Percentiles rank a stretch among this genome's conserved stretches.
phyloP scores from a whole-genome alignment of 2,888 invertebrate species.

The Teleiodes luculella region DNA sequence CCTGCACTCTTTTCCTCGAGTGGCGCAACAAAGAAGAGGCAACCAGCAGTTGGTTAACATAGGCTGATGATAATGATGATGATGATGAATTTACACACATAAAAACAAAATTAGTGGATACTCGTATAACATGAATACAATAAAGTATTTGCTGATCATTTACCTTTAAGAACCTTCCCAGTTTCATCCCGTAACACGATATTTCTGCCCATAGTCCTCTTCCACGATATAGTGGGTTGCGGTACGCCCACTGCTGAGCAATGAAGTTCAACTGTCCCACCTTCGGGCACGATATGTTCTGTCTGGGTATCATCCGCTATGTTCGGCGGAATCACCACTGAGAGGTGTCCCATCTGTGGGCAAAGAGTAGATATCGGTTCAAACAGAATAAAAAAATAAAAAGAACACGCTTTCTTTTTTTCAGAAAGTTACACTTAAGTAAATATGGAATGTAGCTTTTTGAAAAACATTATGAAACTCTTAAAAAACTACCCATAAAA shows the following conservation, averaged over 20 bases:
- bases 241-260: conserved; percentile 91
- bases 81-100: too few species aligned
- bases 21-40: too few species aligned
- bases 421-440: too few species aligned
- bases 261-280: conserved; percentile 85
- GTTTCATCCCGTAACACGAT: conserved; percentile 85
- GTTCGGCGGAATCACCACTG: conserved; percentile 92
- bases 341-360: conserved; percentile 88
- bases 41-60: too few species aligned
- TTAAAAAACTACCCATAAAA: too few species aligned
- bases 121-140: too few species aligned
- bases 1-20: too few species aligned
- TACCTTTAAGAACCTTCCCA: conserved; percentile 84
- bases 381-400: neutral
- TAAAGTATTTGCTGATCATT: too few species aligned
- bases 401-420: neutral
- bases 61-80: too few species aligned
- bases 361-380: neutral
- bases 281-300: conserved; percentile 87
- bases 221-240: conserved; percentile 87
- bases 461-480: too few species aligned
- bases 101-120: too few species aligned
- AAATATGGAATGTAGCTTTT: too few species aligned
- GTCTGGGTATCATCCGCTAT: conserved; percentile 81
- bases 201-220: conserved; percentile 85